These are phyloP conservation scores for Papilio elwesi DNA, from an alignment of 2,888 invertebrate species.

Conservation along the genomic window DNA sequence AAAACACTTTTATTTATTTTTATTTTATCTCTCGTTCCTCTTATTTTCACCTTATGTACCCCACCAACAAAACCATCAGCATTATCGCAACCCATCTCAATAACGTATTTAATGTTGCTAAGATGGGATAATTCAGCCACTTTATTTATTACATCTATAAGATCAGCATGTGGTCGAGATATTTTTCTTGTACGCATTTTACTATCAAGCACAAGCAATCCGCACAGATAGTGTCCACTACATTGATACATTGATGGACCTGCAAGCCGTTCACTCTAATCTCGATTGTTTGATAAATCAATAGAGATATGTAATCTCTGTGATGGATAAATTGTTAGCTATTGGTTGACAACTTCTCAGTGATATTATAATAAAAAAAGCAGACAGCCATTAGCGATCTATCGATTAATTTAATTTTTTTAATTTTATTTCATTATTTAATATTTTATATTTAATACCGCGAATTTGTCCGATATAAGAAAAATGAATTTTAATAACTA, in stretches of 20 bases:
- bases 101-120: constrained; percentile 53
- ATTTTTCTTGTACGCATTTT: constrained; percentile 66
- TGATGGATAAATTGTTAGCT: constrained; percentile 12
- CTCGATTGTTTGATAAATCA: constrained; percentile 20
- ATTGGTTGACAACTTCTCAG: neutral
- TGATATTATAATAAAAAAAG: no score
- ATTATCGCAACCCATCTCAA: constrained; percentile 59
- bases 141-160: constrained; percentile 61
- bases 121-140: constrained; percentile 57
- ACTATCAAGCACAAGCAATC: constrained; percentile 43
- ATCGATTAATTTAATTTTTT: no score
- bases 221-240: constrained; percentile 35
- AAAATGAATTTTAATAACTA: no score
- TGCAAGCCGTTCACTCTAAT: constrained; percentile 24
- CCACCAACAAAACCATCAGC: constrained; percentile 62
- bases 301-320: constrained; percentile 39
- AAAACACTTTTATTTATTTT: constrained; percentile 56
- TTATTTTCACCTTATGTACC: constrained; percentile 57
- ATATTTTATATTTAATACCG: no score
- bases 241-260: constrained; percentile 42
- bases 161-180: constrained; percentile 60
- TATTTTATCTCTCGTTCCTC: constrained; percentile 57
- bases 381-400: no score
- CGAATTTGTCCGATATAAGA: no score
- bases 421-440: no score